Percentiles rank a stretch among this genome's conserved stretches.
Evolutionary conservation across 1,140 invertebrate species (phyloP).

Genomic region (Drosophila seguyi): DNA sequence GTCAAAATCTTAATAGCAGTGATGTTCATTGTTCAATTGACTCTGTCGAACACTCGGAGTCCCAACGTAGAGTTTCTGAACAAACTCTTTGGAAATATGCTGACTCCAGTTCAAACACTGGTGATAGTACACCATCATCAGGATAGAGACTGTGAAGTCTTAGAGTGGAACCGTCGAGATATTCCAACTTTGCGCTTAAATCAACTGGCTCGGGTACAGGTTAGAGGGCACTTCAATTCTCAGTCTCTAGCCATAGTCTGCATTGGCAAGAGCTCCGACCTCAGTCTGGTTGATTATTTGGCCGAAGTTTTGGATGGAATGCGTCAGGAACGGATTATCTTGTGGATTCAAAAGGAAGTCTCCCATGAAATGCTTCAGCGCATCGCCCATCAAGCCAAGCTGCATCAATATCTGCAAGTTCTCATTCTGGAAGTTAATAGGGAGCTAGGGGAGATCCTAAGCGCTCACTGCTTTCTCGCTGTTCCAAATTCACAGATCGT

Average conservation of each 20-base stretch:
- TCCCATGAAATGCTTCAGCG: neutral
- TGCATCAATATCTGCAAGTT: slow-evolving; percentile 14
- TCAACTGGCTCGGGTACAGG: neutral
- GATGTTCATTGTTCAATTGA: neutral
- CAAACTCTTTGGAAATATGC: slow-evolving; percentile 1
- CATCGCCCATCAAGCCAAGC: neutral
- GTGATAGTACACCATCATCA: slow-evolving; percentile 11
- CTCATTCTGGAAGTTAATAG: slow-evolving; percentile 11
- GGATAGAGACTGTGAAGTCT: slow-evolving; percentile 6
- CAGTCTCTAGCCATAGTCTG: slow-evolving; percentile 16
- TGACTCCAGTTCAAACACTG: neutral
- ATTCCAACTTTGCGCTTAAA: slow-evolving; percentile 18
- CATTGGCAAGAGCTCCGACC: slow-evolving; percentile 4
- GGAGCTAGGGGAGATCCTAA: neutral
- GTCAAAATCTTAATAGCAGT: neutral
- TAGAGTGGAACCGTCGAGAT: neutral
- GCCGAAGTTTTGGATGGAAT: slow-evolving; percentile 18
- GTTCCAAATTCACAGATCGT: slow-evolving; percentile 8
- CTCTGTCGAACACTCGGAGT: neutral
- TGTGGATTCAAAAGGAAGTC: slow-evolving; percentile 1
- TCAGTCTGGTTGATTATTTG: slow-evolving; percentile 1
- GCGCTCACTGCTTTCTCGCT: neutral
- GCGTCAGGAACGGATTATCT: slow-evolving; percentile 5
- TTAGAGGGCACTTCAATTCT: slow-evolving; percentile 6
- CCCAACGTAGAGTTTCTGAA: neutral